phyloP scores from a whole-genome alignment of 1,140 invertebrate species.

The Microplitis demolitor region DNA sequence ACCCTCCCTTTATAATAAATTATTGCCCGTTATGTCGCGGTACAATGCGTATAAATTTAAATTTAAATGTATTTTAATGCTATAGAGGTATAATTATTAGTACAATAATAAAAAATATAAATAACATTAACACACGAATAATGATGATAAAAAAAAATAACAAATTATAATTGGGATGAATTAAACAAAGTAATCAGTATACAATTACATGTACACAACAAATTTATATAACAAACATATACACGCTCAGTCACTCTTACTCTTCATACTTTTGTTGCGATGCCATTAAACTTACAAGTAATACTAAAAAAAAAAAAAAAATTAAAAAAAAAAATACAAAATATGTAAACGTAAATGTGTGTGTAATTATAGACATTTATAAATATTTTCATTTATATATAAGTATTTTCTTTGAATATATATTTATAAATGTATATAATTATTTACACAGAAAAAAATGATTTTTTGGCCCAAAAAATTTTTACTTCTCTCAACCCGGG shows the following conservation, averaged over 20 bases:
- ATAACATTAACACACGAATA: neutral
- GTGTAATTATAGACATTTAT: conserved; percentile 26
- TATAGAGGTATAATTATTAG: conserved; percentile 20
- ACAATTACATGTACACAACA: neutral
- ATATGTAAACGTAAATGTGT: conserved; percentile 13
- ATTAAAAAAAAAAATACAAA: neutral
- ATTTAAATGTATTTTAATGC: conserved; percentile 30
- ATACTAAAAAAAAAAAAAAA: neutral
- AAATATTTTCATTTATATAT: neutral
- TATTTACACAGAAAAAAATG: neutral
- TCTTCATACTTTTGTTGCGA: neutral
- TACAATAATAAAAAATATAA: conserved; percentile 18
- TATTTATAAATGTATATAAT: conserved; percentile 21
- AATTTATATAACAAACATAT: neutral
- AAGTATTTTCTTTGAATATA: neutral
- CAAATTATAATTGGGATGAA: neutral
- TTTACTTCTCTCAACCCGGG: too few relatives aligned
- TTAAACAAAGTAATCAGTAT: too few relatives aligned
- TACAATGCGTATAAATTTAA: conserved; percentile 23
- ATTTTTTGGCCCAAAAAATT: too few relatives aligned
- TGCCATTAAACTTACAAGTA: neutral
- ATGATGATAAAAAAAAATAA: neutral
- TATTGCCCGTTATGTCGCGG: conserved; percentile 24
- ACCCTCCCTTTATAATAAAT: neutral
- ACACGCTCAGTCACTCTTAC: conserved; percentile 12